Base-by-base conservation (phyloP, 2,888 invertebrate species). In the Chaetogeoica ovagalla region DNA sequence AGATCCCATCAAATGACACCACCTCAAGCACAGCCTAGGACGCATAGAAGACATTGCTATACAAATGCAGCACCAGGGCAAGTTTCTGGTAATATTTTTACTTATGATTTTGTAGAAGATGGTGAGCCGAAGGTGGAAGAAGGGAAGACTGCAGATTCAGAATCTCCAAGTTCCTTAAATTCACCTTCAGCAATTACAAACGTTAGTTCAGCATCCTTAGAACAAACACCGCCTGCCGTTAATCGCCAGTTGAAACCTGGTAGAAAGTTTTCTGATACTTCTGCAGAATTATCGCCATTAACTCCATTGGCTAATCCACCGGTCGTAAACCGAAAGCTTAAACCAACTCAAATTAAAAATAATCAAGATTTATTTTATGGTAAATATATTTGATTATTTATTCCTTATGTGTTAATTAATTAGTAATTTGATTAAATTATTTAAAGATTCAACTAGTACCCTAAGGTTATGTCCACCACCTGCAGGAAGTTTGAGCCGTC, bases 221-320 rank as follows among this genome's bases (percentile, higher is more conserved):
- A 83, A 17, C 86, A 86, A 19, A 85, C 86, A 11, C 93, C 94
- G 63, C 94, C 95, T 19, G 90, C 90, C 57, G 94, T 96, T 43
- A 92, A 95, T 85, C 89, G 95, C 73, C 92, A 91, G 65, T 87
- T 95, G 60, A 95, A 95, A 86, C 95, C 95, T 21, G 89, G 89
- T 19, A 87, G 89, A 76, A 89, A 90, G 84, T 84, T 87, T 37
- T 88, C 88, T 2, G 88, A 88, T 84, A 81, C 74, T 39, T 85
- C 87, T 72, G 87, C 87, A 82, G 88, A 88, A 83, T 85, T 86
- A 37, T 88, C 87, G 0, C 88, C 87, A 19, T 86, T 86, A 23
- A 84, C 59, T 43, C 82, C 81, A 23, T 57, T 62, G 52, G 77
- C 68, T 23, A 82, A 77, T 72, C 86, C 86, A 30, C 87, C 87